Conservation (phyloP, 2,888 invertebrate genomes). For the Sinopyrophorus schimmeli region DNA sequence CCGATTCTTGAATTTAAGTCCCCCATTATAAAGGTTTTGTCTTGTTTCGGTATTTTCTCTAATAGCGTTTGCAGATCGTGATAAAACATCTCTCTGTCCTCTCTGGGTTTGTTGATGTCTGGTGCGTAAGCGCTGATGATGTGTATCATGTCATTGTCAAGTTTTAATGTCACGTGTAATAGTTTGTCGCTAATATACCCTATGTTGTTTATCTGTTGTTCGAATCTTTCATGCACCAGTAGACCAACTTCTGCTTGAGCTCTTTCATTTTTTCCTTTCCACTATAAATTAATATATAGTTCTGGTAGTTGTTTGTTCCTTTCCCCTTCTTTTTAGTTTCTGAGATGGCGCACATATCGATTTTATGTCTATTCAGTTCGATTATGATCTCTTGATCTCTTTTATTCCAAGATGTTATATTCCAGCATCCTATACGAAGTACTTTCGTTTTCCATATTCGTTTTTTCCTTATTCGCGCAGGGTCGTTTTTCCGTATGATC, state of each 20-base stretch:
- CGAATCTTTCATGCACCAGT: neutral
- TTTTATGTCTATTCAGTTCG: neutral
- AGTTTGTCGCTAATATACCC: neutral
- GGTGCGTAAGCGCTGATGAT: slow-evolving; percentile 1
- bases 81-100: slow-evolving; percentile 6
- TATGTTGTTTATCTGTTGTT: neutral
- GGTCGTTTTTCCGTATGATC: neutral
- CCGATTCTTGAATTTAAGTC: slow-evolving; percentile 1
- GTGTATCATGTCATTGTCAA: neutral
- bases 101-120: slow-evolving; percentile 9
- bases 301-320: neutral
- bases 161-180: neutral
- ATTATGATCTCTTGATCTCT: slow-evolving; percentile 3
- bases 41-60: neutral
- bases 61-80: neutral
- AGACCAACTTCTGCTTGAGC: neutral
- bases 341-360: neutral
- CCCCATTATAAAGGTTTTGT: slow-evolving; percentile 3
- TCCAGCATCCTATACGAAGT: neutral
- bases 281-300: neutral
- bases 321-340: slow-evolving; percentile 4
- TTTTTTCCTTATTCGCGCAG: neutral
- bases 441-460: neutral
- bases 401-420: neutral
- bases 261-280: slow-evolving; percentile 1